Evolutionary conservation across 2,888 invertebrate species (phyloP).

Genomic region (Agapostemon virescens): DNA sequence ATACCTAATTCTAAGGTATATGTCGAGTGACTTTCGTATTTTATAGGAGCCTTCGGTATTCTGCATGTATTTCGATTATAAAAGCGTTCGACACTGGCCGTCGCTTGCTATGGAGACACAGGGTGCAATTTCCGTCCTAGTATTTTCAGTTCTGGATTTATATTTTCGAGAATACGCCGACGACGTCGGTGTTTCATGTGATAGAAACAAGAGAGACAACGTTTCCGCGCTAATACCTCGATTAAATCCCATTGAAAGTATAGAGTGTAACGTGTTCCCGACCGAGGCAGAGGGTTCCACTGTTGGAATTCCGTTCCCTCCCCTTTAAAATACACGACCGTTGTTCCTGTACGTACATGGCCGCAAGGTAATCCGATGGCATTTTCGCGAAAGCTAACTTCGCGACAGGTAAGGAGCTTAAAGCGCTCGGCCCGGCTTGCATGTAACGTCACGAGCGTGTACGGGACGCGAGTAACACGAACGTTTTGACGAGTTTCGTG

Average conservation of each 20-base stretch:
- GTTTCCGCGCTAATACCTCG: slow-evolving; percentile 22
- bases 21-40: no score
- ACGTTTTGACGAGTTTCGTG: slow-evolving; percentile 50
- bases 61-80: no score
- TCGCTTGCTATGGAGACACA: neutral
- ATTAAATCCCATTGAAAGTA: slow-evolving; percentile 33
- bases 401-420: slow-evolving; percentile 54
- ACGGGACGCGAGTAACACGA: slow-evolving; percentile 27
- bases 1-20: no score
- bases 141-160: neutral
- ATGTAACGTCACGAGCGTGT: slow-evolving; percentile 24
- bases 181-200: neutral
- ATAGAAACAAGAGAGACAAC: slow-evolving; percentile 8
- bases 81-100: no score
- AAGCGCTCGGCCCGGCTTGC: slow-evolving; percentile 29
- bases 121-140: neutral
- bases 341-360: slow-evolving; percentile 42
- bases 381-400: slow-evolving; percentile 50
- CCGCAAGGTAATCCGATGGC: slow-evolving; percentile 50
- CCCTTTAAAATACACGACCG: slow-evolving; percentile 26
- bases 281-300: slow-evolving; percentile 22
- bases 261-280: slow-evolving; percentile 3
- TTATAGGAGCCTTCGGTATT: no score
- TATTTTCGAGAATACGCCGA: neutral
- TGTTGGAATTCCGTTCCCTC: slow-evolving; percentile 25